Base-by-base conservation (phyloP, 2,797 vertebrate species). In the Premnoplex brunnescens region DNA sequence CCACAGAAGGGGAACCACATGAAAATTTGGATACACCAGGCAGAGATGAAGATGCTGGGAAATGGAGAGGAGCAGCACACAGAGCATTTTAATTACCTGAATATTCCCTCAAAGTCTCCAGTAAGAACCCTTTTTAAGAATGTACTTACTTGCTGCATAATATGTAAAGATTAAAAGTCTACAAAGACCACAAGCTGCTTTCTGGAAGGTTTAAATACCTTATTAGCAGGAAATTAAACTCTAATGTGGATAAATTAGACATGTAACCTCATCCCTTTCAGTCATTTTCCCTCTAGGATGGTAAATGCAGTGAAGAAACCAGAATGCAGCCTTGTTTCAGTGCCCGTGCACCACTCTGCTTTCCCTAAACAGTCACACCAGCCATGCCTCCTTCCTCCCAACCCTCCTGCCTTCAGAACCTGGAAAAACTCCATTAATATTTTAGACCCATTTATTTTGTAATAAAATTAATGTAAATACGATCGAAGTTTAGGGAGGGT, bases 381-480 rank as follows among this genome's bases (percentile, higher is more conserved):
- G 46, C 27, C 7, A 3, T 11, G 14, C 76, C 87, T 27, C 7
- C 58, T 44, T 46, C 80, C 77, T 69, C 75, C 52, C 55, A 51
- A 1, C 41, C 60, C 51, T 34, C 83, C 79, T 55, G 52, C 82
- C 8, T 89, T 27, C 76, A 75, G 69, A 88, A 86, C 5, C 56
- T 72, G 68, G 28, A 34, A 79, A 86, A 83, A 55, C 32, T 73
- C 93, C n/a, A 76, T 93, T 60, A 68, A 91, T 39, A 81, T 86
- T 95, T 77, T 21, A 96, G 77, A 67, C 59, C 51, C 89, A 85
- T 94, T 97, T 97, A 95, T 92, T 97, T 95, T 63, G 56, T 91
- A 96, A 97, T 97, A 97, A 97, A 97, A 92, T 79, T 54, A 91
- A 93, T 90, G 91, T 97, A 97, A 97, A 97, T 97, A 97, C 94